phyloP scores from a whole-genome alignment of 1,140 invertebrate genomes.

The Brachionus paranguensis region DNA sequence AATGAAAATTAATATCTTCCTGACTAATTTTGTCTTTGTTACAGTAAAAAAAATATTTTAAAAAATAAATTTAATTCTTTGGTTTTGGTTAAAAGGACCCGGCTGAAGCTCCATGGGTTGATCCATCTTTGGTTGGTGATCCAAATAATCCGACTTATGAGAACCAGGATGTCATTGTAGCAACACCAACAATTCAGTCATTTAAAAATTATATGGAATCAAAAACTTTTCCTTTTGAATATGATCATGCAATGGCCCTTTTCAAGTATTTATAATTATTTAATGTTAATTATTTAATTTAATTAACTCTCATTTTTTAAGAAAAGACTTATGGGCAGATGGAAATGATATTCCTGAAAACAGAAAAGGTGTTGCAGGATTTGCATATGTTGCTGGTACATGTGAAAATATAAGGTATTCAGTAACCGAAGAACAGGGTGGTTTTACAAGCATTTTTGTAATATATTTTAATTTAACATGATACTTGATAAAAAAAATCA shows the following conservation, averaged over 20 bases:
- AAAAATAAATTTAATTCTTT: neutral
- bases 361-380: neutral
- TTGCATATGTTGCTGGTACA: neutral
- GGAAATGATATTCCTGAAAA: neutral
- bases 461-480: neutral
- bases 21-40: constrained; percentile 7
- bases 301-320: neutral
- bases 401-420: neutral
- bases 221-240: constrained; percentile 15
- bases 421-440: constrained; percentile 18
- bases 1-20: neutral
- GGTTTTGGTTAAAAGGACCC: neutral
- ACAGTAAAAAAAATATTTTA: constrained; percentile 5
- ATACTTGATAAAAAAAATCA: neutral
- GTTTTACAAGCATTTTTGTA: constrained; percentile 7
- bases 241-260: constrained; percentile 20
- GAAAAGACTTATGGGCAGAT: constrained; percentile 27
- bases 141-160: neutral
- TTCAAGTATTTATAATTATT: constrained; percentile 5
- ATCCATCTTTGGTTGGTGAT: constrained; percentile 19
- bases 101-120: neutral
- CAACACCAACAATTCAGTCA: neutral
- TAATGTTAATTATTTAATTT: neutral
- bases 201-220: constrained; percentile 27
- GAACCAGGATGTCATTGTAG: neutral